These are phyloP conservation scores for Orchestia grillus DNA, from an alignment of 1,140 invertebrate genomes.

Conservation along the genomic window DNA sequence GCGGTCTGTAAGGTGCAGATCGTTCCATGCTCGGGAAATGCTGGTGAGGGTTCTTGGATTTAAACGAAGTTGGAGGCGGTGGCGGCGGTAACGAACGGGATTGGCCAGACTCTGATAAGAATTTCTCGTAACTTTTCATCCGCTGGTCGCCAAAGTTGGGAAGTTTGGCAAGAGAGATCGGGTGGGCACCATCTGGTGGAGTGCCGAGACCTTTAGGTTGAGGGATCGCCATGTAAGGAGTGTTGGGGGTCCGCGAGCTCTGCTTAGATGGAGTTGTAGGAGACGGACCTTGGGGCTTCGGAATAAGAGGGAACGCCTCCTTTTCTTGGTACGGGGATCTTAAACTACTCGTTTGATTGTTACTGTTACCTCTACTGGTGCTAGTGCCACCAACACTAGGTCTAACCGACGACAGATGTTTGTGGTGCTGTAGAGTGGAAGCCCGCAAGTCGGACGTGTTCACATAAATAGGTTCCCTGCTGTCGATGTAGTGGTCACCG, in stretches of 20 bases:
- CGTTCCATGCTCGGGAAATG: neutral
- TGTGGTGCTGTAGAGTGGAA: neutral
- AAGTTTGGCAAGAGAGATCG: neutral
- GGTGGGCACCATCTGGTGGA: neutral
- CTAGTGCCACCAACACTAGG: neutral
- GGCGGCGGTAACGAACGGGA: conserved; percentile 19
- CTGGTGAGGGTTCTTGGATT: conserved; percentile 20
- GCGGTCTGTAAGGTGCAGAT: neutral
- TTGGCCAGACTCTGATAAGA: conserved; percentile 25
- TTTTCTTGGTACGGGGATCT: neutral
- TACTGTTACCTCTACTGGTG: neutral
- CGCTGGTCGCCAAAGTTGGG: conserved; percentile 26
- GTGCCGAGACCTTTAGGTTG: neutral
- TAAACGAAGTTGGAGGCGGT: neutral
- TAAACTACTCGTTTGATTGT: neutral
- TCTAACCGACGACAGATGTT: neutral
- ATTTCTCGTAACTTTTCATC: conserved; percentile 27
- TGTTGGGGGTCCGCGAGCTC: neutral
- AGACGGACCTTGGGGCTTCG: conserved; percentile 16
- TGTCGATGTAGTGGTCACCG: neutral
- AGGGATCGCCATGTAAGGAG: conserved; percentile 10
- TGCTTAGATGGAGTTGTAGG: neutral
- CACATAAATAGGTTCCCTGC: conserved; percentile 20
- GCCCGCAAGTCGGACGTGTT: conserved; percentile 22
- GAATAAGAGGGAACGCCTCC: neutral